phyloP scores from a whole-genome alignment of 2,113 vertebrate genomes.

The Xenopus laevis region DNA sequence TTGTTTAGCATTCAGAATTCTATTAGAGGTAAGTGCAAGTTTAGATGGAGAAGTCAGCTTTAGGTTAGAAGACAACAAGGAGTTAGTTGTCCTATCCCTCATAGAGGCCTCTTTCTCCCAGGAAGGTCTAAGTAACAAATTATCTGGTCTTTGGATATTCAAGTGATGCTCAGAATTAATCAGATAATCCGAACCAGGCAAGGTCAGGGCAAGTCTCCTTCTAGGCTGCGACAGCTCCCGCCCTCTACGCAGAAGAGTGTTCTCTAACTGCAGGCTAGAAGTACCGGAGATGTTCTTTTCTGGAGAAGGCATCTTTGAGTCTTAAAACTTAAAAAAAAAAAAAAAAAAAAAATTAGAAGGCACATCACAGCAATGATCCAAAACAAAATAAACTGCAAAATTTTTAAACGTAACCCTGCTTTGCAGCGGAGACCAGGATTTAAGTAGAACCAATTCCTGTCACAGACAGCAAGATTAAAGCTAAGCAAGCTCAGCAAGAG shows the following conservation, averaged over 20 bases:
- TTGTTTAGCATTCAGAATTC: not conserved
- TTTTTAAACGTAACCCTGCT: too few relatives aligned
- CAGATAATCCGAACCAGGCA: constrained; percentile 19
- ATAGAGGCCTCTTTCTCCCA: not conserved
- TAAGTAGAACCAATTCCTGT: too few relatives aligned
- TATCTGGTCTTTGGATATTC: not conserved
- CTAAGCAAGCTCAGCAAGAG: too few relatives aligned
- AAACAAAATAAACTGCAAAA: too few relatives aligned
- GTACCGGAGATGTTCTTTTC: not conserved
- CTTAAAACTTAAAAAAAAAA: not conserved
- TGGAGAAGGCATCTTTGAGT: constrained; percentile 7
- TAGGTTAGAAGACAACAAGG: not conserved
- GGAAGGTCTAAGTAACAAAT: constrained; percentile 9
- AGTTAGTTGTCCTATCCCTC: not conserved
- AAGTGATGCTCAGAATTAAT: not conserved
- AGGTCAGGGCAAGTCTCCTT: constrained; percentile 27
- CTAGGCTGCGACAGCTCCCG: constrained; percentile 12
- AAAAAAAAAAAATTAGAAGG: not conserved
- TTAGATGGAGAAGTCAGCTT: constrained; percentile 9
- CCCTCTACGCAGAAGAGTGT: constrained; percentile 8
- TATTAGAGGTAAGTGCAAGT: not conserved
- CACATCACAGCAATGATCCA: too few relatives aligned
- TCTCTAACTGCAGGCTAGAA: not conserved
- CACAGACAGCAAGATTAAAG: too few relatives aligned
- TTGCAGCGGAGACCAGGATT: too few relatives aligned